A percentile compares a stretch with the other conserved stretches of the same genome.
phyloP scores from a whole-genome alignment of 2,888 invertebrate genomes.

The Acronicta alni region DNA sequence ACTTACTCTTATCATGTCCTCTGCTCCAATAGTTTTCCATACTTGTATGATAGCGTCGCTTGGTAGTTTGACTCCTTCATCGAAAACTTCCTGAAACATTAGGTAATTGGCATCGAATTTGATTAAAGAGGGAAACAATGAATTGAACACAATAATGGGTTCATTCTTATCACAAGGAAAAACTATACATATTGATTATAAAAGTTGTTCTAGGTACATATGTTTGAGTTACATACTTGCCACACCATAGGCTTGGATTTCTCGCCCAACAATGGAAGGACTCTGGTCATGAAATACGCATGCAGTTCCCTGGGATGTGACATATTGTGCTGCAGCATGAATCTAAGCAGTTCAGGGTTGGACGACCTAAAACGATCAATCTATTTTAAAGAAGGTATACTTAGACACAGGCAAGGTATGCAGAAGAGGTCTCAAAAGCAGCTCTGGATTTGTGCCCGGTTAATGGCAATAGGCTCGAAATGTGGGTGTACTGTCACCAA shows the following conservation, averaged over 20 bases:
- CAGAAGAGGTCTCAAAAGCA: no score
- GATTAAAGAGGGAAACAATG: not conserved
- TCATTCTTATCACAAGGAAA: no score
- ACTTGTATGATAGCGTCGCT: slow-evolving; percentile 93
- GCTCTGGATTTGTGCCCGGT: no score
- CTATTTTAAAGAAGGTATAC: no score
- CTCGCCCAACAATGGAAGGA: slow-evolving; percentile 68
- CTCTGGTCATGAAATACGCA: slow-evolving; percentile 74
- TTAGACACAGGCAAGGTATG: no score
- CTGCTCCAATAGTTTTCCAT: slow-evolving; percentile 89
- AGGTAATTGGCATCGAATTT: not conserved
- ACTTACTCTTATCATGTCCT: slow-evolving; percentile 71
- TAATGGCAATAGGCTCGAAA: no score
- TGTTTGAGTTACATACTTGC: slow-evolving; percentile 71
- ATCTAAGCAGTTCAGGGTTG: slow-evolving; percentile 70
- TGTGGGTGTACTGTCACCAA: no score
- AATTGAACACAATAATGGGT: no score
- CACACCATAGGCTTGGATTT: slow-evolving; percentile 74
- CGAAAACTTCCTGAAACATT: slow-evolving; percentile 94
- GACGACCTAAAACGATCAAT: slow-evolving; percentile 66
- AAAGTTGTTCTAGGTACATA: no score
- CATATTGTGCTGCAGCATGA: slow-evolving; percentile 71
- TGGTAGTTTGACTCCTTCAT: slow-evolving; percentile 91
- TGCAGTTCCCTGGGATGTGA: slow-evolving; percentile 64
- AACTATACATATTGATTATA: not conserved